A percentile compares a stretch with the other conserved stretches of the same genome.
Evolutionary conservation across 2,113 vertebrate genomes (phyloP).

Genomic region (Menidia beryllina): DNA sequence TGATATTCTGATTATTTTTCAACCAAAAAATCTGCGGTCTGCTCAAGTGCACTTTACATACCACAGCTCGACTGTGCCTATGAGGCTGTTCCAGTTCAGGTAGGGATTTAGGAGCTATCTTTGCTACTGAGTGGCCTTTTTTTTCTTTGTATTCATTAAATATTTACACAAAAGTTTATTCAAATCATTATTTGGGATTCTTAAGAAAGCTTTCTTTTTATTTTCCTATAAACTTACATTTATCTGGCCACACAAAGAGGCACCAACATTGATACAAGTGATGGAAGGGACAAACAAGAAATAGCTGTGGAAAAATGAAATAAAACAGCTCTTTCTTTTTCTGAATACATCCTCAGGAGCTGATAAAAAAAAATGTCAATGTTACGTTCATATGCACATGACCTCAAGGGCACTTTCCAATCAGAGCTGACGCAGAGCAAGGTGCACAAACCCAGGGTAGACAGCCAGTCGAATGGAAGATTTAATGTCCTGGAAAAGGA

Average conservation of each 20-base stretch:
- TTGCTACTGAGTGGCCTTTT: constrained; percentile 20
- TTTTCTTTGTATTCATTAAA: constrained; percentile 20
- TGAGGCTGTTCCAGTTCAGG: not conserved
- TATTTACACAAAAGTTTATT: too few relatives aligned
- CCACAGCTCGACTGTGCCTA: not conserved
- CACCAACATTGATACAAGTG: not conserved
- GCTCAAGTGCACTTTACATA: not conserved
- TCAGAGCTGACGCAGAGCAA: not conserved
- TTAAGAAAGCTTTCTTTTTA: too few relatives aligned
- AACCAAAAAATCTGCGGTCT: constrained; percentile 15
- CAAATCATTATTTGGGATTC: not conserved
- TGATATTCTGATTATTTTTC: too few relatives aligned
- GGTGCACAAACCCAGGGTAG: not conserved
- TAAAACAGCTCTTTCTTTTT: too few relatives aligned
- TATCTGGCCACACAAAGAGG: too few relatives aligned
- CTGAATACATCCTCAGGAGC: not conserved
- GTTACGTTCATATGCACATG: constrained; percentile 9
- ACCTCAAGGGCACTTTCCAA: constrained; percentile 22
- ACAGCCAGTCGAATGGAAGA: constrained; percentile 2
- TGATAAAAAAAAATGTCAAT: not conserved
- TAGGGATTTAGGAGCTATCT: constrained; percentile 1
- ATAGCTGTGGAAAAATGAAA: not conserved
- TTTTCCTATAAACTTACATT: constrained; percentile 4
- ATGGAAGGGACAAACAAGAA: not conserved
- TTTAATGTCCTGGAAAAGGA: constrained; percentile 16